Conservation (phyloP, 2,113 vertebrate species). For the Eurystomus gularis region DNA sequence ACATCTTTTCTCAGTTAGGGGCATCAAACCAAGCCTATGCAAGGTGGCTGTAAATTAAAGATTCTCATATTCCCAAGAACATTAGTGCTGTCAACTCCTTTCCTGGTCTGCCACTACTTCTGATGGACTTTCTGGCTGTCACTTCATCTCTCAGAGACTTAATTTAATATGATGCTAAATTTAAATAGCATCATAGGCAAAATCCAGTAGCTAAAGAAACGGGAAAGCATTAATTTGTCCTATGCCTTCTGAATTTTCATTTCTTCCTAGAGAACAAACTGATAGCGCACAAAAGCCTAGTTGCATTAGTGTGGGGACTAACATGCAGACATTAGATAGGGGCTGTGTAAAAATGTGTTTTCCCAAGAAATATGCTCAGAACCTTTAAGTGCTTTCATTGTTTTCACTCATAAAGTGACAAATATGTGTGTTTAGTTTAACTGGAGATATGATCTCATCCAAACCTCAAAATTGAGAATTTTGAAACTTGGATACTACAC, state of each 20-base stretch:
- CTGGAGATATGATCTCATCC: background rate
- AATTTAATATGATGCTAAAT: slow-evolving; percentile 5
- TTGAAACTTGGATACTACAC: background rate
- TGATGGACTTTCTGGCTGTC: background rate
- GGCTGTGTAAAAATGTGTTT: background rate
- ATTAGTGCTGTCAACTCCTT: background rate
- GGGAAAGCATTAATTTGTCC: background rate
- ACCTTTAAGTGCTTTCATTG: background rate
- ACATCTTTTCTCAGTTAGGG: background rate
- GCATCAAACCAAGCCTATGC: background rate
- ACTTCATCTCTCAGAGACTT: background rate
- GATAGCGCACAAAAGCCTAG: background rate
- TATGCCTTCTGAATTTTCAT: background rate
- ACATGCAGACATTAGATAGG: background rate
- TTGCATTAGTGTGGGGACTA: background rate
- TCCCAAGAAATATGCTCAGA: background rate
- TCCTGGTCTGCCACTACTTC: background rate
- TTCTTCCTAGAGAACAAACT: slow-evolving; percentile 4
- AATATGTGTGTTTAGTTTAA: background rate
- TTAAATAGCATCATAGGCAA: background rate
- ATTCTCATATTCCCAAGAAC: background rate
- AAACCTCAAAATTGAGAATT: background rate
- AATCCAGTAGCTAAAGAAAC: background rate
- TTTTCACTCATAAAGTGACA: background rate
- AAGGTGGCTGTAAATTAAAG: background rate